Base-by-base conservation (phyloP, 2,797 vertebrate species). In the Chromobotia macracanthus region DNA sequence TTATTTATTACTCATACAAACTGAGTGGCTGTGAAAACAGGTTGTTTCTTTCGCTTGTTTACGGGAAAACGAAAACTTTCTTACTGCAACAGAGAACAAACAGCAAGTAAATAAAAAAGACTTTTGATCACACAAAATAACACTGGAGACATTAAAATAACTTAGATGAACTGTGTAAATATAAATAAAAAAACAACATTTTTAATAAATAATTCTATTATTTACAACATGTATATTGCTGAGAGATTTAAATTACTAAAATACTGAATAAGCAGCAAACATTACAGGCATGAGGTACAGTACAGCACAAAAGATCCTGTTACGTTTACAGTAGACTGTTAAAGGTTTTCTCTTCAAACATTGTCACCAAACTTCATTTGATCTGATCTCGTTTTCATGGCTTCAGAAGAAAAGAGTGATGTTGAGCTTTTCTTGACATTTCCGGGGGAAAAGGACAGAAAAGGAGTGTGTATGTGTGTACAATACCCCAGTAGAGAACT, bases 121-220 rank as follows among this genome's bases (percentile, higher is more conserved):
- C 90, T 88, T 89, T 89, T 87, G 89, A 85, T 91, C 89, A 94
- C 91, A 92, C 89, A 87, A 92, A 87, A 86, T 80, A 91, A 82
- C 48, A 71, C 94, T 88, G 79, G 82, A 90, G 91, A 92, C 92
- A 94, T 51, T 92, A 93, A 87, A 95, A 96, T 96, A 95, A 96
- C 92, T 95, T 95, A 96, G 91, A 94, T 93, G 93, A 93, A 94
- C 91, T 92, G 85, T 90, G 94, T 95, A 94, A 94, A 96, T 95
- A 95, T 95, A 95, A 95, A 95, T 95, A 95, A 94, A 94, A 35
- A 92, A 91, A 93, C 93, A 93, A 94, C 92, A 92, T 94, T 94
- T 91, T 94, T 94, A 96, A 96, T 96, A 96, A 96, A 96, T 96
- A 96, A 95, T 93, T 94, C 91, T 94, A 94, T 94, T 95, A 96